A percentile compares a stretch with the other conserved stretches of the same genome.
phyloP scores from a whole-genome alignment of 2,797 vertebrate species.

The Urophycis tenuis region DNA sequence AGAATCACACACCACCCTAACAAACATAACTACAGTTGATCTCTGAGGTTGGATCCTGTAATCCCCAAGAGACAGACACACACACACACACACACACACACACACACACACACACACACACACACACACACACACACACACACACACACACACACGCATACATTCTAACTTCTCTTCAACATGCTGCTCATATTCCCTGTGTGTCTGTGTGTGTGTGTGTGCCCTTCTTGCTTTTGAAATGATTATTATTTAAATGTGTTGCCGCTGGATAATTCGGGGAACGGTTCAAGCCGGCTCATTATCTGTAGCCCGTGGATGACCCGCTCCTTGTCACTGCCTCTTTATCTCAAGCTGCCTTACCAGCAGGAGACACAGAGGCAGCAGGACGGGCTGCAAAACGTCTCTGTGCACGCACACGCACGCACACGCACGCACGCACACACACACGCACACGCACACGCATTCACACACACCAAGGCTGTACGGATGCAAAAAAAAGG shows the following conservation, averaged over 20 bases:
- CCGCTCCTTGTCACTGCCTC: constrained; percentile 46
- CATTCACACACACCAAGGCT: not conserved
- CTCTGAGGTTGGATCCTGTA: too few relatives aligned
- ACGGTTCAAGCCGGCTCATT: constrained; percentile 35
- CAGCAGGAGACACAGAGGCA: constrained; percentile 35
- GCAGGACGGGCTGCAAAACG: constrained; percentile 32
- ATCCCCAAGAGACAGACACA: not conserved
- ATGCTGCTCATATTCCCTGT: too few relatives aligned
- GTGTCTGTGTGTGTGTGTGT: not conserved
- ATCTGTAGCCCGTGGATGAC: constrained; percentile 51
- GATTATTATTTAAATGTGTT: constrained; percentile 23
- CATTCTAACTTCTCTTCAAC: too few relatives aligned
- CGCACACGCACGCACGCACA: too few relatives aligned
- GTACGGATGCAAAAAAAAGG: constrained; percentile 15
- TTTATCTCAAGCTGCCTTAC: constrained; percentile 43
- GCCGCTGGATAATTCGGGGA: constrained; percentile 50
- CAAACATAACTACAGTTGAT: not conserved
- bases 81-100: not conserved
- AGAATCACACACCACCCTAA: not conserved
- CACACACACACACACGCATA: too few relatives aligned
- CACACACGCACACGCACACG: not conserved
- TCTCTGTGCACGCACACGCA: constrained; percentile 11
- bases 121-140: too few relatives aligned
- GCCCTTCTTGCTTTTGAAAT: constrained; percentile 1
- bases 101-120: not conserved